Conservation (phyloP, 2,113 vertebrate genomes). For the Gadus chalcogrammus region DNA sequence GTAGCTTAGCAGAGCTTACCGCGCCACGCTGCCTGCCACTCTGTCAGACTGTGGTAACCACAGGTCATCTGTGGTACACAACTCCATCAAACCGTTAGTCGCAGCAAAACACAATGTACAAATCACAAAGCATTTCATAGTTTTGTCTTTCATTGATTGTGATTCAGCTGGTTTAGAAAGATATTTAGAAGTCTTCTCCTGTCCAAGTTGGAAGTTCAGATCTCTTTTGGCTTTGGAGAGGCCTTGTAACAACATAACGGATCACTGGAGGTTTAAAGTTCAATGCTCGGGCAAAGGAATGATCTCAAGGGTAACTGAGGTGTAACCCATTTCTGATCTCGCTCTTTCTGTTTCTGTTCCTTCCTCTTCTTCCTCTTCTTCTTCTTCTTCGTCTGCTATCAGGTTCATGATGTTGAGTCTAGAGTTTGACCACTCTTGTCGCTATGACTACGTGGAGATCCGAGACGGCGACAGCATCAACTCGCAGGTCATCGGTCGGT, state of each 20-base stretch:
- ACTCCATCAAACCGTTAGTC: too few relatives aligned
- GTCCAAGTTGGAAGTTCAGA: too few relatives aligned
- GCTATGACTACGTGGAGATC: slow-evolving; percentile 93
- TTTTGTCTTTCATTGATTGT: not conserved
- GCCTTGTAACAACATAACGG: too few relatives aligned
- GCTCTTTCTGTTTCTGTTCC: not conserved
- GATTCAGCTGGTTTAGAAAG: not conserved
- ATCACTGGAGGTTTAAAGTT: too few relatives aligned
- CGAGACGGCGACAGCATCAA: slow-evolving; percentile 87
- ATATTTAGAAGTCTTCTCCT: too few relatives aligned
- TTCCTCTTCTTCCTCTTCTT: not conserved
- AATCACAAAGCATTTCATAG: not conserved
- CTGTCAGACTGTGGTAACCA: slow-evolving; percentile 8
- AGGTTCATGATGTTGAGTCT: slow-evolving; percentile 96
- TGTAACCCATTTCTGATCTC: too few relatives aligned
- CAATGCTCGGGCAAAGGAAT: too few relatives aligned
- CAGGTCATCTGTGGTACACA: not conserved
- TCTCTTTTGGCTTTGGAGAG: not conserved
- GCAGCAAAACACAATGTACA: not conserved
- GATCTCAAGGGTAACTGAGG: too few relatives aligned
- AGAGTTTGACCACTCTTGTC: slow-evolving; percentile 93
- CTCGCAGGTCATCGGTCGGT: slow-evolving; percentile 84
- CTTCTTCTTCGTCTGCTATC: slow-evolving; percentile 5
- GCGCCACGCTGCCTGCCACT: slow-evolving; percentile 26
- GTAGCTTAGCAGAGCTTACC: not conserved